A percentile compares a stretch with the other conserved stretches of the same genome.
phyloP scores from a whole-genome alignment of 64 coral and sea anemone species.

The Pocillopora verrucosa region DNA sequence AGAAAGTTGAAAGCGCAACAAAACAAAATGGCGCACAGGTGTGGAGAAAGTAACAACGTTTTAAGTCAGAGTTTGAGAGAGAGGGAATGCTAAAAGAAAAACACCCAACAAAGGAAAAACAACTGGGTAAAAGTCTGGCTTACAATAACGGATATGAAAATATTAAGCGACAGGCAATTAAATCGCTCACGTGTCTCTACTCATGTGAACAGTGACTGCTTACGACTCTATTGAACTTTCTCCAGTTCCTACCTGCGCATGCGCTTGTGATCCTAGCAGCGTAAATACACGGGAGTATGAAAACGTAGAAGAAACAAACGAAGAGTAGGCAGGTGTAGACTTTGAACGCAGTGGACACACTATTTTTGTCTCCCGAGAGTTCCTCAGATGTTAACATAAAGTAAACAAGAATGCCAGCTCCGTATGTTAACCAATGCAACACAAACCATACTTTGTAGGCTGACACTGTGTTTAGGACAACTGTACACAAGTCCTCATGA shows the following conservation, averaged over 20 bases:
- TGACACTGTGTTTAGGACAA: constrained; percentile 11
- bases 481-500: constrained; percentile 7
- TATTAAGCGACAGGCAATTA: neutral
- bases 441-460: constrained; percentile 16
- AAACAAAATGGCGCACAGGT: too few relatives aligned
- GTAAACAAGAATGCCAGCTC: neutral
- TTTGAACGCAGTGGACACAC: neutral
- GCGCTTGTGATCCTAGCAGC: constrained; percentile 8
- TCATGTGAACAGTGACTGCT: neutral
- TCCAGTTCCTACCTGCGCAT: neutral
- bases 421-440: constrained; percentile 10
- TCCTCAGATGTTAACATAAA: constrained; percentile 7
- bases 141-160: too few relatives aligned
- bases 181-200: neutral
- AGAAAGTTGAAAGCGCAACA: too few relatives aligned
- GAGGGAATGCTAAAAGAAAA: too few relatives aligned
- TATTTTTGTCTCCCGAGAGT: neutral
- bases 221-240: too few relatives aligned
- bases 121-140: too few relatives aligned
- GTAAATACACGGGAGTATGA: neutral
- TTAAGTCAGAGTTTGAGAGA: too few relatives aligned
- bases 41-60: too few relatives aligned
- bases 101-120: too few relatives aligned
- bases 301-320: neutral
- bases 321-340: neutral